Conservation (phyloP, 2,797 vertebrate species). For the Odontamblyopus rebecca region DNA sequence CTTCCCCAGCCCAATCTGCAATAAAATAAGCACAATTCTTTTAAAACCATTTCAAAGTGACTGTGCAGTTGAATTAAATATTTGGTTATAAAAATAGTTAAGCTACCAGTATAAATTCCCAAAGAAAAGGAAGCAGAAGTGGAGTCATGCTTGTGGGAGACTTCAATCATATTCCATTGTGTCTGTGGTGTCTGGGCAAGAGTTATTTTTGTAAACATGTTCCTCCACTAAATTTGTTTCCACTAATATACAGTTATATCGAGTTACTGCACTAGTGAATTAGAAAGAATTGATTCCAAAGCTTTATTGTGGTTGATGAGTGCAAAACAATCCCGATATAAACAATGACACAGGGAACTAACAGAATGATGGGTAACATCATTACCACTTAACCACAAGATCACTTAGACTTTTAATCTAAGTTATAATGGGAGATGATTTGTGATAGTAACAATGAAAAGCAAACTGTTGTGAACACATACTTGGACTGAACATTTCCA, state of each 20-base stretch:
- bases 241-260: slow-evolving; percentile 29
- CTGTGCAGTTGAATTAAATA: background rate
- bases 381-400: slow-evolving; percentile 44
- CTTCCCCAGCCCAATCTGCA: background rate
- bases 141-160: slow-evolving; percentile 14
- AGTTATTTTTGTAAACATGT: slow-evolving; percentile 48
- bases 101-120: background rate
- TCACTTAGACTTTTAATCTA: slow-evolving; percentile 46
- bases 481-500: slow-evolving; percentile 40
- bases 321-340: slow-evolving; percentile 52
- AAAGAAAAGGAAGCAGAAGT: slow-evolving; percentile 32
- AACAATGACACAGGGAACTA: slow-evolving; percentile 56
- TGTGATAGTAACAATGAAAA: slow-evolving; percentile 17
- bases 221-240: slow-evolving; percentile 26
- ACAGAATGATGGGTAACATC: slow-evolving; percentile 38
- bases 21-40: background rate
- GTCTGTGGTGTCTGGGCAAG: slow-evolving; percentile 30
- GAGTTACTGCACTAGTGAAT: slow-evolving; percentile 14
- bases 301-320: slow-evolving; percentile 27
- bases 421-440: slow-evolving; percentile 27
- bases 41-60: background rate
- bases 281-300: slow-evolving; percentile 43
- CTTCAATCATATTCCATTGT: slow-evolving; percentile 29
- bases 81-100: background rate
- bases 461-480: slow-evolving; percentile 43